phyloP scores from a whole-genome alignment of 2,888 invertebrate species.

The Rotaria magnacalcarata region DNA sequence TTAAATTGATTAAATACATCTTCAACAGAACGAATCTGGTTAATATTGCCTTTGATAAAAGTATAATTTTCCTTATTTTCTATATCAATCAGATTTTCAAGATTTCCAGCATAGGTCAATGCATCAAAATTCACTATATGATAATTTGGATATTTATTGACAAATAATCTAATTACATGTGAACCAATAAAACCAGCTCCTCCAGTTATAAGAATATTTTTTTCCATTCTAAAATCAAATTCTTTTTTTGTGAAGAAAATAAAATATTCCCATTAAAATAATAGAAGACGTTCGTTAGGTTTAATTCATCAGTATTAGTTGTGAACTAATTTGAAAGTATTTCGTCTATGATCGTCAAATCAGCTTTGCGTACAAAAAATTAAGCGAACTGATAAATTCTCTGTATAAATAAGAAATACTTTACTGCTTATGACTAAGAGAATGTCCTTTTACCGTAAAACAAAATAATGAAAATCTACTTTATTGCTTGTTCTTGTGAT shows the following conservation, averaged over 20 bases:
- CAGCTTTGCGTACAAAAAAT: too few species aligned
- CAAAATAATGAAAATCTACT: too few species aligned
- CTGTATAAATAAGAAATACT: too few species aligned
- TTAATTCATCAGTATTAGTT: too few species aligned
- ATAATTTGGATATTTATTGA: conserved; percentile 49
- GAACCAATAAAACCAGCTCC: conserved; percentile 48
- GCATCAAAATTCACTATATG: conserved; percentile 49
- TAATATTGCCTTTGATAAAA: conserved; percentile 51
- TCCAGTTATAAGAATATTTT: conserved; percentile 39
- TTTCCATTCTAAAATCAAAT: background rate
- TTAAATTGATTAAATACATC: conserved; percentile 48
- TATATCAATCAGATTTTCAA: conserved; percentile 48
- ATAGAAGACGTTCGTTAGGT: too few species aligned
- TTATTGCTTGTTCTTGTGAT: too few species aligned
- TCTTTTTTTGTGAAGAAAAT: background rate
- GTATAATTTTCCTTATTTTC: conserved; percentile 49
- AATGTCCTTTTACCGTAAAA: too few species aligned
- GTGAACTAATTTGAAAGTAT: too few species aligned
- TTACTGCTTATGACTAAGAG: too few species aligned
- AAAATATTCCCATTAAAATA: too few species aligned
- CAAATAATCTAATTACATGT: conserved; percentile 49
- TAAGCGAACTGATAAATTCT: too few species aligned
- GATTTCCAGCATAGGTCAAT: conserved; percentile 50
- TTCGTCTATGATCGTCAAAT: too few species aligned
- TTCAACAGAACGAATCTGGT: conserved; percentile 48